Evolutionary conservation across 2,888 invertebrate species (phyloP), one percentile per base, ranked within the genome.

Genomic region (Eledone cirrhosa): DNA sequence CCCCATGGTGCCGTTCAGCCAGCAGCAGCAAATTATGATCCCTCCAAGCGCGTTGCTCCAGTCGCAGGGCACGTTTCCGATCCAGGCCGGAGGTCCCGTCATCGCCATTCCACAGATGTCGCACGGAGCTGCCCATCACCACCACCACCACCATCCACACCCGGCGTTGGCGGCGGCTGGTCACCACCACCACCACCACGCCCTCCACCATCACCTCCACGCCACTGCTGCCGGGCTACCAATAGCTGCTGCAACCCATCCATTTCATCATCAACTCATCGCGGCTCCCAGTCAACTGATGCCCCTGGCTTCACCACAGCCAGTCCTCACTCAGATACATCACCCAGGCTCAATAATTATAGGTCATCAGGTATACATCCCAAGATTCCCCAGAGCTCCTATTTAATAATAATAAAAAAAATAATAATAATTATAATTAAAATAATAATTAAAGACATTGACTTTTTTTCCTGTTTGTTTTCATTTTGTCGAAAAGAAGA

Each of bases 1-100:
- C 41, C 83, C 84, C 65, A 78, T 74, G 75, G 48, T 65, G 41
- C 72, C 47, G n/a, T 41, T 48, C 76, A 8, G 2, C 11, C 75
- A 76, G 27, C 78, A 78, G 65, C 78, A 75, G 74, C 79, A 79
- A 48, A 65, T 78, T 41, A 31, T 81, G 41, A 69, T 69, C 22
- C 77, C 77, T 53, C 53, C 78, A 59, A 77, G 41, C 63, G 74
- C 80, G 59, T 80, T 82, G 48, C 83, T 82, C 2, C 78, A 78
- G 19, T 78, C 84, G 16, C 48, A 85, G 29, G 83, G 82, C 59
- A 85, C 84, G 27, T 78, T 84, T 27, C 87, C 87, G 2, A 80
- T 87, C 24, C 87, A 87, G 79, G 85, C 88, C 29, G 88, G 88
- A 2, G 86, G 87, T 29, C 88, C 88, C 3, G 80, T 88, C 53